Evolutionary conservation across 23 tunicate species (phyloP), one percentile per base, ranked within the genome.

Genomic region (Halocynthia aurantium): DNA sequence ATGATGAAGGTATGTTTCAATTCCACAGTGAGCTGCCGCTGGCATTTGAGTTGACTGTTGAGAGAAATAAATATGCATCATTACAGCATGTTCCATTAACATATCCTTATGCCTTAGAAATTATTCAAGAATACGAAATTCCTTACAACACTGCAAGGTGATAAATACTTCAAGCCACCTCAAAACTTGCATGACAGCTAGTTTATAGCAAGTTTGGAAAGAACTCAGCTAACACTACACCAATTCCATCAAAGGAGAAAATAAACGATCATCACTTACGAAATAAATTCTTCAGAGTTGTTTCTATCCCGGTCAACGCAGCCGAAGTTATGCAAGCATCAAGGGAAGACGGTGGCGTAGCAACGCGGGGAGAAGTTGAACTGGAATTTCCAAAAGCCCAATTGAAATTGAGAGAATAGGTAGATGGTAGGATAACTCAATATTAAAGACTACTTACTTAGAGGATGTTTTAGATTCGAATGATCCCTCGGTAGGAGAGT

Each of bases 391-490:
- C 79, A 17, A 13, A 62, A 53, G 57, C 15, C n/a, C 53, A 70
- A 1, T 9, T 22, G 4, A 31, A 31, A 31, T 31, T 31, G 44
- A 31, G 44, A 31, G 44, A 31, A 31, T 31, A 31, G 44, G 44
- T 31, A 31, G 44, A 31, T 31, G 44, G 44, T 31, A 31, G 44
- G 44, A 31, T 31, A 31, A 31, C 44, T 1, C 2, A 60, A 60
- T 60, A 60, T 2, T 18, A 60, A 60, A 0, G 70, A 62, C 6
- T 11, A 70, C 96, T 84, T 76, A 90, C 96, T 90, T 82, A 5
- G 96, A 84, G 19, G 96, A 90, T 31, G 90, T 58, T 71, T 90
- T 90, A 52, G 95, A 88, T 10, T 82, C 95, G 50, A 78, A 83
- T 12, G 96, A 89, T 2, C 97, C 97, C 54, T 89, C 96, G 0